phyloP scores from a whole-genome alignment of 2,797 vertebrate genomes.

The Coendou prehensilis region DNA sequence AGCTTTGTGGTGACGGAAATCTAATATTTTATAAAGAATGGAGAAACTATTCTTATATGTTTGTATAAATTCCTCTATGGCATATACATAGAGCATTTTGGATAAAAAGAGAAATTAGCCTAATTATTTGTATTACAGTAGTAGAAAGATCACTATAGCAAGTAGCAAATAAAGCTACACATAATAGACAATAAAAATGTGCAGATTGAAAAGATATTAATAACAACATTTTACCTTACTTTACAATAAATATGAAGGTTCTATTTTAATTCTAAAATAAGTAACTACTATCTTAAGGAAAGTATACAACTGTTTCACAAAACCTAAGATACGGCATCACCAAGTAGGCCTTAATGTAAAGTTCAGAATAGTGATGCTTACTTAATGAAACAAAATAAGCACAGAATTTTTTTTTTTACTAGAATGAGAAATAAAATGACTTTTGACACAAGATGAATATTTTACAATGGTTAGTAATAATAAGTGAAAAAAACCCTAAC shows the following conservation, averaged over 20 bases:
- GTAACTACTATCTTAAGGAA: not conserved
- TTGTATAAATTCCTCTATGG: not conserved
- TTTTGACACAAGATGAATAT: not conserved
- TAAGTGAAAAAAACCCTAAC: not conserved
- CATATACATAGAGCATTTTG: not conserved
- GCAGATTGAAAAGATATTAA: not conserved
- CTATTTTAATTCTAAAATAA: slow-evolving; percentile 31
- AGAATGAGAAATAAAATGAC: not conserved
- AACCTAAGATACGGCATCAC: not conserved
- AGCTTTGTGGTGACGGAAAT: not conserved
- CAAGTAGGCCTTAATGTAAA: not conserved
- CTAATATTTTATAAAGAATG: not conserved
- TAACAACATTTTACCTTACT: not conserved
- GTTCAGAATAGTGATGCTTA: not conserved
- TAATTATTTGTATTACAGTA: not conserved
- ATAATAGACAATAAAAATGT: slow-evolving; percentile 34
- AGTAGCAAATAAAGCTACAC: not conserved
- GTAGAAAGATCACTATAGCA: not conserved
- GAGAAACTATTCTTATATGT: not conserved
- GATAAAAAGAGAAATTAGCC: not conserved
- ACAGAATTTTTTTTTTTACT: not conserved
- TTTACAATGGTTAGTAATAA: not conserved
- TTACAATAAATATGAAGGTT: slow-evolving; percentile 6
- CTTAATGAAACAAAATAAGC: not conserved
- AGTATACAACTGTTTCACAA: not conserved